phyloP scores from a whole-genome alignment of 2,888 invertebrate genomes.

The Hipparchia semele region DNA sequence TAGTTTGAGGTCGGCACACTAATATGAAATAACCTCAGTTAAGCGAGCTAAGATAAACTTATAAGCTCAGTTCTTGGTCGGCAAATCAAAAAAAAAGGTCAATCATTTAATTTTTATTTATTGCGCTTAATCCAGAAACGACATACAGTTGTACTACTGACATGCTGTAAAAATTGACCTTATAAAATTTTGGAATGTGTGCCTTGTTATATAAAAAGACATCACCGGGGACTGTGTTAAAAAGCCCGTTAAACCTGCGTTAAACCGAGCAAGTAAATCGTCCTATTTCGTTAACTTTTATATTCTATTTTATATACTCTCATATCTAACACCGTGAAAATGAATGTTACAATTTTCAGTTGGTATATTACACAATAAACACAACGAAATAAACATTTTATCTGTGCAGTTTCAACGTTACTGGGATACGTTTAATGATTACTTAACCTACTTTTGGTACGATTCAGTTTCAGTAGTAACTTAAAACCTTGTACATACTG shows the following conservation, averaged over 20 bases:
- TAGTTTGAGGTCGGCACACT: no score
- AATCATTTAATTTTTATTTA: no score
- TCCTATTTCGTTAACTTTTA: slow-evolving; percentile 16
- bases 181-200: not conserved
- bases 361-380: not conserved
- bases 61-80: not conserved
- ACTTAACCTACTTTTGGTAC: not conserved
- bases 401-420: not conserved
- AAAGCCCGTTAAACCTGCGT: not conserved
- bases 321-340: not conserved
- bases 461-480: not conserved
- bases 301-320: slow-evolving; percentile 12
- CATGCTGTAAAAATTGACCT: slow-evolving; percentile 9
- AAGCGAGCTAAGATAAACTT: not conserved
- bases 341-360: not conserved
- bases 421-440: not conserved
- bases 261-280: not conserved
- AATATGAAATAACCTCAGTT: no score
- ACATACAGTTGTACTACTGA: not conserved
- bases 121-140: no score
- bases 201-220: not conserved
- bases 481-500: not conserved
- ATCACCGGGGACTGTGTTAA: not conserved
- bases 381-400: not conserved
- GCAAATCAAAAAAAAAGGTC: no score